phyloP scores from a whole-genome alignment of 2,888 invertebrate species.

The Drosophila melanosoma region DNA sequence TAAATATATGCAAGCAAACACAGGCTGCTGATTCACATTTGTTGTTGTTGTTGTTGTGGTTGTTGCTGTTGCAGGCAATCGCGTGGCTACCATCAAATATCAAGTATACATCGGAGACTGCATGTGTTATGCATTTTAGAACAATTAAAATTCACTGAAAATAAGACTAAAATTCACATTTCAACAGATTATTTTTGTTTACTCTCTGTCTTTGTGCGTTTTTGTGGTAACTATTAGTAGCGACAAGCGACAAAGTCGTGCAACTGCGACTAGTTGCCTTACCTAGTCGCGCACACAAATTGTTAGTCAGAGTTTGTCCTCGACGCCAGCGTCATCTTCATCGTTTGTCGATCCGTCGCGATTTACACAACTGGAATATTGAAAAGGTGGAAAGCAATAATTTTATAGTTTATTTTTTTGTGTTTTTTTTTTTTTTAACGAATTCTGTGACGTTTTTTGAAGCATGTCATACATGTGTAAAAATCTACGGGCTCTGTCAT shows the following conservation, averaged over 20 bases:
- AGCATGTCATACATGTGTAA: constrained; percentile 44
- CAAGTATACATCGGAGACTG: constrained; percentile 58
- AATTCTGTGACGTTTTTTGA: constrained; percentile 56
- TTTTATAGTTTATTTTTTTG: not conserved
- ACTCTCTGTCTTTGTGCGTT: constrained; percentile 33
- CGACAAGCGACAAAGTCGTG: constrained; percentile 42
- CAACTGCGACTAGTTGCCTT: constrained; percentile 56
- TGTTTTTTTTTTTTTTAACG: not conserved
- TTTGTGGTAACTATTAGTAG: constrained; percentile 57
- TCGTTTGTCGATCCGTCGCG: constrained; percentile 34
- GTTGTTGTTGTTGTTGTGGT: constrained; percentile 35
- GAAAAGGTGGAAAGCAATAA: constrained; percentile 16
- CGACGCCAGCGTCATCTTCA: constrained; percentile 52
- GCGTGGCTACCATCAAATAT: constrained; percentile 54
- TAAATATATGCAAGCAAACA: constrained; percentile 2
- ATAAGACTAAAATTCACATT: constrained; percentile 50
- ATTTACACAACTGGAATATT: constrained; percentile 38
- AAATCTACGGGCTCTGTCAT: constrained; percentile 29
- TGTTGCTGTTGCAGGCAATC: constrained; percentile 41
- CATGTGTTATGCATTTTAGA: constrained; percentile 54
- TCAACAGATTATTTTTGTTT: constrained; percentile 17
- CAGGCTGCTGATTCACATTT: constrained; percentile 43
- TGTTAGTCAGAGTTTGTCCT: constrained; percentile 73
- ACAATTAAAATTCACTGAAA: constrained; percentile 67
- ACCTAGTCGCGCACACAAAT: constrained; percentile 57